phyloP scores from a whole-genome alignment of 2,113 vertebrate genomes.

The Psettodes erumei region DNA sequence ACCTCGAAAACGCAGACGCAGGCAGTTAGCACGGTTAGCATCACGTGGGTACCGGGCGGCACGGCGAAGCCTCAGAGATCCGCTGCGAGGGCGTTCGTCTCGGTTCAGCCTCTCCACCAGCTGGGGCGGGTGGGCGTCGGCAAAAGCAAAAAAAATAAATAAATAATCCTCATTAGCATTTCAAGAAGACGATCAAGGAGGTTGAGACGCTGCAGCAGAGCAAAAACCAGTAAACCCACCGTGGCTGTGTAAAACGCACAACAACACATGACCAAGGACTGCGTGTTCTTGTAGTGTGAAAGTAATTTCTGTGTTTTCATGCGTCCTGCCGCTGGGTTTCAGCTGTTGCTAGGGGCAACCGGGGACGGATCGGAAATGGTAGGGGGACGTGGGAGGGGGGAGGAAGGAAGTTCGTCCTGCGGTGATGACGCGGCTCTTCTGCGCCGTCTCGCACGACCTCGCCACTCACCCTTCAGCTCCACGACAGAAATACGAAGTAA shows the following conservation, averaged over 20 bases:
- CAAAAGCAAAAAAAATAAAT: slow-evolving; percentile 2
- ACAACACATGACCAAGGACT: background rate
- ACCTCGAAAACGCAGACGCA: slow-evolving; percentile 24
- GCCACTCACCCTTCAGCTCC: slow-evolving; percentile 6
- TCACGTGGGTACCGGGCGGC: slow-evolving; percentile 25
- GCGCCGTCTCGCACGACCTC: slow-evolving; percentile 4
- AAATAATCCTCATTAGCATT: slow-evolving; percentile 46
- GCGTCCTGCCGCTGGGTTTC: slow-evolving; percentile 10
- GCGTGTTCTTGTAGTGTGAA: background rate
- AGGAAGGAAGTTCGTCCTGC: slow-evolving; percentile 40
- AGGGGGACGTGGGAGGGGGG: background rate
- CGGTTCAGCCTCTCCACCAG: slow-evolving; percentile 27
- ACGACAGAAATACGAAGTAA: slow-evolving; percentile 7
- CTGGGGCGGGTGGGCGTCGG: slow-evolving; percentile 34
- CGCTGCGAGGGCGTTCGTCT: slow-evolving; percentile 38
- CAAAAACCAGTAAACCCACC: background rate
- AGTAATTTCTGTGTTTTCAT: slow-evolving; percentile 15
- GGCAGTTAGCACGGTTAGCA: too few relatives aligned
- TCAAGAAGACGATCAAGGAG: slow-evolving; percentile 33
- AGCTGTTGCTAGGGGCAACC: slow-evolving; percentile 63
- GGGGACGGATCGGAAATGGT: slow-evolving; percentile 3
- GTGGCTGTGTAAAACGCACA: background rate
- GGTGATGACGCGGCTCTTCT: slow-evolving; percentile 33
- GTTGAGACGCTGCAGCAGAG: slow-evolving; percentile 31
- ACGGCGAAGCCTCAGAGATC: slow-evolving; percentile 31